phyloP scores from a whole-genome alignment of 2,113 vertebrate species.

The Taurulus bubalis region DNA sequence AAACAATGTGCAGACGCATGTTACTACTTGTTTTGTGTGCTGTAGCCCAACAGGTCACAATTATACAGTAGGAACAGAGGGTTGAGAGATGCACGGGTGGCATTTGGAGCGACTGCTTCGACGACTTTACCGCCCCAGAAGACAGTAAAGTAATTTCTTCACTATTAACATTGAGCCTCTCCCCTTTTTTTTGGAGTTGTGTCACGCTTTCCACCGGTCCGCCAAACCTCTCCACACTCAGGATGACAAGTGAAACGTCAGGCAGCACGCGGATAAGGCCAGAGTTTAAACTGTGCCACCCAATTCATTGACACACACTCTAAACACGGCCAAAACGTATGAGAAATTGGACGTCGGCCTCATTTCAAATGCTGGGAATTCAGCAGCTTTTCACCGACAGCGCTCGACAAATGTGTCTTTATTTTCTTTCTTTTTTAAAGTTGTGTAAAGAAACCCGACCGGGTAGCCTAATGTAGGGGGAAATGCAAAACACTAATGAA shows the following conservation, averaged over 20 bases:
- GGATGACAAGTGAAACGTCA: conserved; percentile 38
- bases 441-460: conserved; percentile 6
- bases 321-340: conserved; percentile 42
- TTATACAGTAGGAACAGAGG: neutral
- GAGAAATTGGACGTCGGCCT: conserved; percentile 31
- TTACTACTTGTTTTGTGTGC: neutral
- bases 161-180: conserved; percentile 33
- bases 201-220: conserved; percentile 57
- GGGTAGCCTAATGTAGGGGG: neutral
- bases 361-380: conserved; percentile 37
- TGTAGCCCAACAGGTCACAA: neutral
- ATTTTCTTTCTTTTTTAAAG: neutral
- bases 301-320: conserved; percentile 48
- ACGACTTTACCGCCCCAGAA: neutral
- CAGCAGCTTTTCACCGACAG: conserved; percentile 26
- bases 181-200: conserved; percentile 23
- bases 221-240: conserved; percentile 19
- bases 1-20: neutral
- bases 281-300: conserved; percentile 55
- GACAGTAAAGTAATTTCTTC: neutral
- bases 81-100: neutral
- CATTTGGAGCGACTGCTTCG: neutral
- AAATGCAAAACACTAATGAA: conserved; percentile 46
- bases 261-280: conserved; percentile 42
- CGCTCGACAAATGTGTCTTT: conserved; percentile 24